phyloP scores from a whole-genome alignment of 2,113 vertebrate species.

The Ardeotis arabs region DNA sequence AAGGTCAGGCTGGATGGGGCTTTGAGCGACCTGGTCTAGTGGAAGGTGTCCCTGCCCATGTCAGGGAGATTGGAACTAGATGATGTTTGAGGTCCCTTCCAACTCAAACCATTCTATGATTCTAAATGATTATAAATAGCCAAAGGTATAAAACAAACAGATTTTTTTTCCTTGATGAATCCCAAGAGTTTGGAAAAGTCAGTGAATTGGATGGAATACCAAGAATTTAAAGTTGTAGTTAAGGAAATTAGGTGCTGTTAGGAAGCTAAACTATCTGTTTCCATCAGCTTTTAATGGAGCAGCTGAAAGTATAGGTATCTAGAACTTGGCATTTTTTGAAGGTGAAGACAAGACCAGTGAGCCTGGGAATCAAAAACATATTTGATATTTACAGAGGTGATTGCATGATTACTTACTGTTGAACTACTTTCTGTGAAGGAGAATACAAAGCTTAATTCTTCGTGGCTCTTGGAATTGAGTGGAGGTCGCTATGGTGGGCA shows the following conservation, averaged over 20 bases:
- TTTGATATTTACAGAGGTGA: neutral
- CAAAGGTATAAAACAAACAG: neutral
- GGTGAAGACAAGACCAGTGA: neutral
- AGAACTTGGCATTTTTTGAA: neutral
- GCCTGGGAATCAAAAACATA: neutral
- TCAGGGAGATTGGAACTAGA: no score
- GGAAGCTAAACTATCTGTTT: neutral
- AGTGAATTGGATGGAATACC: neutral
- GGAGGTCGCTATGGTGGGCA: neutral
- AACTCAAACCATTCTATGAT: no score
- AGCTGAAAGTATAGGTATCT: neutral
- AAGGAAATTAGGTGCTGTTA: neutral
- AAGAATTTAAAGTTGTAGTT: neutral
- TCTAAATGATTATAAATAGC: constrained; percentile 5
- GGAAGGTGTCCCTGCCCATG: no score
- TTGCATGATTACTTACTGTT: neutral
- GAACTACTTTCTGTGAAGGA: neutral
- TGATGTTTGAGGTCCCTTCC: no score
- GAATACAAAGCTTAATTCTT: neutral
- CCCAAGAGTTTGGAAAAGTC: neutral
- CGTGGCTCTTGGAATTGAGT: neutral
- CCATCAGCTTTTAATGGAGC: neutral
- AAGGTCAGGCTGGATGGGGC: no score
- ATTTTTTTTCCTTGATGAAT: neutral
- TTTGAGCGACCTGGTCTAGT: no score